Conservation (phyloP, 2,797 vertebrate species). For the Limosa lapponica region DNA sequence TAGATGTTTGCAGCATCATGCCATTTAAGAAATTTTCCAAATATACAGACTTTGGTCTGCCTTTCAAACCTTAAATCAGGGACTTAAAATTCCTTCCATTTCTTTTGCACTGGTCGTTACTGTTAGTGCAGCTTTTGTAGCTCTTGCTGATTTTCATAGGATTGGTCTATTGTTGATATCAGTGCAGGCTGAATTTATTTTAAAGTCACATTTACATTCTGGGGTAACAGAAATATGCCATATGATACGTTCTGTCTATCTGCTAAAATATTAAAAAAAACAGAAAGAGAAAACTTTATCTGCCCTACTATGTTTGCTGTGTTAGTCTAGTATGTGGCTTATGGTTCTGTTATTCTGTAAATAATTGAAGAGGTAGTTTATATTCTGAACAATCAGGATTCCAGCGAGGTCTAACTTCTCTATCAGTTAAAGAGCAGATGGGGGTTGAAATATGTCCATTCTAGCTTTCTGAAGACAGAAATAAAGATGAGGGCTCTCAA, state of each 20-base stretch:
- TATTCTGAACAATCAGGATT: neutral
- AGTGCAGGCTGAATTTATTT: neutral
- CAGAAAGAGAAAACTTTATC: neutral
- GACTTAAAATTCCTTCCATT: neutral
- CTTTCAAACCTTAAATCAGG: neutral
- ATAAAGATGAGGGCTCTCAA: neutral
- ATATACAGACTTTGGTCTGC: neutral
- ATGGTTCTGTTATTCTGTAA: neutral
- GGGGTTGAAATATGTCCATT: neutral
- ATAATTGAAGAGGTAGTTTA: neutral
- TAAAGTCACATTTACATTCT: neutral
- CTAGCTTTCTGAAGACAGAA: neutral
- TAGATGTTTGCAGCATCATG: neutral
- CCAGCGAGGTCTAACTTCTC: neutral
- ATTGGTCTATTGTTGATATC: neutral
- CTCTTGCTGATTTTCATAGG: neutral
- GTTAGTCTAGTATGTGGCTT: neutral
- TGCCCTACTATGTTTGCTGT: neutral
- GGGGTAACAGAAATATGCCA: neutral
- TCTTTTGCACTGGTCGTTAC: neutral
- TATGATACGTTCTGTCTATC: neutral
- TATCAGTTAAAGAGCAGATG: neutral
- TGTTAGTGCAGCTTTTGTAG: neutral
- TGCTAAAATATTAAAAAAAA: neutral
- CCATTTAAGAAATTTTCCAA: neutral